Evolutionary conservation across 23 tunicate genomes (phyloP).

Genomic region (Trididemnum nubilum): DNA sequence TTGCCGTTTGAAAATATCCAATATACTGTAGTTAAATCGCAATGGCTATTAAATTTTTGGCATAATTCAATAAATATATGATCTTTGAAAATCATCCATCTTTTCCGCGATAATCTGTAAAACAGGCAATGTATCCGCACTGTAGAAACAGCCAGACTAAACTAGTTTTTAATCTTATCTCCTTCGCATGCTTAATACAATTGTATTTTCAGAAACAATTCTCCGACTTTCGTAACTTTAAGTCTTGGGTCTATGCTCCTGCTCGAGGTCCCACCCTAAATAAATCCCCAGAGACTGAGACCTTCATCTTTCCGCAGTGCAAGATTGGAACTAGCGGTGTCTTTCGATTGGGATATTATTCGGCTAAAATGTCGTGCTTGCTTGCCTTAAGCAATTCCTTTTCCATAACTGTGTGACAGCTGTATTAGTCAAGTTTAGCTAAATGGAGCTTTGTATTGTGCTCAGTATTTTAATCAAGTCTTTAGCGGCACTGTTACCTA

Average conservation of each 20-base stretch:
- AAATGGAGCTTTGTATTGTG: no score
- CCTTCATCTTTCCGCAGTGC: neutral
- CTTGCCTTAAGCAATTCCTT: slow-evolving; percentile 46
- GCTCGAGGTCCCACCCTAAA: neutral
- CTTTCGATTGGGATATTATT: slow-evolving; percentile 66
- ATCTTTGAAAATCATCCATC: no score
- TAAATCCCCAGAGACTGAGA: neutral
- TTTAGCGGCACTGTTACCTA: no score
- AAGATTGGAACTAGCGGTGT: neutral
- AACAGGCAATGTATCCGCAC: no score
- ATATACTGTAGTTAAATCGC: no score
- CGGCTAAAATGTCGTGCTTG: slow-evolving; percentile 56
- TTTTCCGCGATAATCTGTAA: no score
- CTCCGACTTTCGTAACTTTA: slow-evolving; percentile 54
- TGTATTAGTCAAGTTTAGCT: no score
- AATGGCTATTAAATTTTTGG: no score
- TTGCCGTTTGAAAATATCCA: no score
- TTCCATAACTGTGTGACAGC: neutral
- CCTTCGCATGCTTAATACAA: no score
- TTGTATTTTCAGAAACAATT: slow-evolving; percentile 47
- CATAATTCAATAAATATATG: no score
- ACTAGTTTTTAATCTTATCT: neutral
- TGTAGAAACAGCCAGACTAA: neutral
- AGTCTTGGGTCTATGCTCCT: slow-evolving; percentile 52
- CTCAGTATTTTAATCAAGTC: no score